Base-by-base conservation (phyloP, 2,113 vertebrate species). In the Trichomycterus rosablanca region DNA sequence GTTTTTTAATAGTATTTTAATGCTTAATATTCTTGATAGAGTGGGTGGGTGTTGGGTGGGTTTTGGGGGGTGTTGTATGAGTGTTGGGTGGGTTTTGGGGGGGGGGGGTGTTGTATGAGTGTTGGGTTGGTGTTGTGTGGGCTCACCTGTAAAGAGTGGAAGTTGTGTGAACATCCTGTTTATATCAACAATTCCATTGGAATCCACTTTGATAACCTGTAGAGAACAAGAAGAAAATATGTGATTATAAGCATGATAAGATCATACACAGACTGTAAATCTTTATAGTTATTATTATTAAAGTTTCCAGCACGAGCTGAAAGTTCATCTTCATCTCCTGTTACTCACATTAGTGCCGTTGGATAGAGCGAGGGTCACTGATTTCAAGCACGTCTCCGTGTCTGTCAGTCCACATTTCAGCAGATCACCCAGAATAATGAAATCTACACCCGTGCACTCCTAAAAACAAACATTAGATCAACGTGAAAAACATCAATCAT, bases 121-220 rank as follows among this genome's bases (percentile, higher is more conserved):
- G n/a, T n/a, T n/a, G n/a, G n/a, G n/a, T n/a, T n/a, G n/a, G n/a
- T n/a, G n/a, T n/a, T n/a, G n/a, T n/a, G n/a, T n/a, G n/a, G n/a
- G n/a, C n/a, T 76, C 68, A 97, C 95, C 62, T 76, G 85, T 84
- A 11, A 84, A 93, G 51, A 94, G 42, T 0, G 95, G 94, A 57
- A 93, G 74, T 75, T 91, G 89, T 10, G 89, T 88, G 9, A 76
- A 74, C 44, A 96, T 86, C 51, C 75, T 78, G 75, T 96, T 93
- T 49, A 95, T 74, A 19, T 82, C 83, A 46, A 95, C 83, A 18
- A 80, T 83, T 9, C 93, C 93, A 0, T 80, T 75, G 20, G 88
- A 58, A 42, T 84, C 86, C 63, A 96, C 75, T 45, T 72, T 74
- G 32, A 94, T 55, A 3, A 89, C 82, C 94, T 97, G 80, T 26